A percentile compares a stretch with the other conserved stretches of the same genome.
Conservation (phyloP, 2,113 vertebrate species). For the Channa maculata region DNA sequence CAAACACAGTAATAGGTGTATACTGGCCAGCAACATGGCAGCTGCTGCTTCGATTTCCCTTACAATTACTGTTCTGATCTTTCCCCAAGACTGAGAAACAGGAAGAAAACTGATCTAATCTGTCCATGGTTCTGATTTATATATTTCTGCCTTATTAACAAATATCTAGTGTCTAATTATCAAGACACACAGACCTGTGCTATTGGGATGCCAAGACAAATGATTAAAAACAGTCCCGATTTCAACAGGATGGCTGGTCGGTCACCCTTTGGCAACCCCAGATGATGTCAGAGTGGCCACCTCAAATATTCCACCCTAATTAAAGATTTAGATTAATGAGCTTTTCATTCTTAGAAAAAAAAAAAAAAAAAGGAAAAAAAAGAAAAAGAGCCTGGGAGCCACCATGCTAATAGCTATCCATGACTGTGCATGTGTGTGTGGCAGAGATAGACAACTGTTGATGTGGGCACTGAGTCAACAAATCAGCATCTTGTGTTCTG, state of each 20-base stretch:
- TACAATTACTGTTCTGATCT: not conserved
- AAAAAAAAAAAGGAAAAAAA: not conserved
- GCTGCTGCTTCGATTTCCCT: too few relatives aligned
- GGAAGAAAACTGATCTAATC: slow-evolving; percentile 22
- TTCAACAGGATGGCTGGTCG: slow-evolving; percentile 19
- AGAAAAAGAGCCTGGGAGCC: slow-evolving; percentile 1
- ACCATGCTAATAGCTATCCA: slow-evolving; percentile 5
- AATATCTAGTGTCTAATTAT: slow-evolving; percentile 25
- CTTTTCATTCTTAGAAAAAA: slow-evolving; percentile 5
- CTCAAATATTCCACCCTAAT: slow-evolving; percentile 19
- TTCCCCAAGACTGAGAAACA: not conserved
- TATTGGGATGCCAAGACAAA: slow-evolving; percentile 2
- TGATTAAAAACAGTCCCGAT: not conserved
- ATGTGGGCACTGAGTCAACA: not conserved
- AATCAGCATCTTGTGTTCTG: not conserved
- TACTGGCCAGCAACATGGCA: too few relatives aligned
- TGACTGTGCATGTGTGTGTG: slow-evolving; percentile 6
- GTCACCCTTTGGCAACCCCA: slow-evolving; percentile 1
- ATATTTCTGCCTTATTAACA: slow-evolving; percentile 31
- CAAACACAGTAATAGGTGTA: too few relatives aligned
- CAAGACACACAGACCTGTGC: slow-evolving; percentile 18
- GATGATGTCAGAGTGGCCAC: slow-evolving; percentile 9
- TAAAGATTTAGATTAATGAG: slow-evolving; percentile 15
- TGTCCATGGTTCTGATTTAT: not conserved
- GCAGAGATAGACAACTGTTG: slow-evolving; percentile 23